Percentiles rank a stretch among this genome's conserved stretches.
Conservation (phyloP, 1,140 invertebrate species). For the Ridgeia piscesae region DNA sequence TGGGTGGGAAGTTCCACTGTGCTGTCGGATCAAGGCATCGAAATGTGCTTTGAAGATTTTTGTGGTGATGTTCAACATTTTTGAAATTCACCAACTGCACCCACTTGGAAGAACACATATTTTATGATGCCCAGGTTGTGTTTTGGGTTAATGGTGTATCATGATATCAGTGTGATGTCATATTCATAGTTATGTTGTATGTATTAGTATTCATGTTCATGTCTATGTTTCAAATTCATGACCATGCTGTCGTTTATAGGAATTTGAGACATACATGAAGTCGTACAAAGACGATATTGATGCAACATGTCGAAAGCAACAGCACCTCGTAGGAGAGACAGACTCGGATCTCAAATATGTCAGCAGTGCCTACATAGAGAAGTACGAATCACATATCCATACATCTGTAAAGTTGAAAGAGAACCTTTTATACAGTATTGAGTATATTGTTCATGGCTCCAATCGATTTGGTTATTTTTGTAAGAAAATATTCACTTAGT, state of each 20-base stretch:
- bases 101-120: no score
- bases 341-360: constrained; percentile 5
- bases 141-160: not conserved
- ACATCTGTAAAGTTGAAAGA: no score
- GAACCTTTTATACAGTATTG: no score
- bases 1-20: no score
- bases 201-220: not conserved
- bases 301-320: not conserved
- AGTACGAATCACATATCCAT: not conserved
- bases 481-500: no score
- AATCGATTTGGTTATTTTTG: no score
- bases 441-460: no score
- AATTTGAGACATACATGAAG: constrained; percentile 7
- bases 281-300: constrained; percentile 10
- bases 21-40: no score
- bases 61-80: no score
- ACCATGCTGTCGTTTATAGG: not conserved
- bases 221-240: not conserved
- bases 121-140: not conserved
- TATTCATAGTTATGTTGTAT: not conserved
- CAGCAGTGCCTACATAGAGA: constrained; percentile 22
- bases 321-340: constrained; percentile 3
- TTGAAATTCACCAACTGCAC: no score
- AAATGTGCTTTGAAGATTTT: no score
- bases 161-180: not conserved